Base-by-base conservation (phyloP, 1,140 invertebrate species). In the Adoxophyes honmai region DNA sequence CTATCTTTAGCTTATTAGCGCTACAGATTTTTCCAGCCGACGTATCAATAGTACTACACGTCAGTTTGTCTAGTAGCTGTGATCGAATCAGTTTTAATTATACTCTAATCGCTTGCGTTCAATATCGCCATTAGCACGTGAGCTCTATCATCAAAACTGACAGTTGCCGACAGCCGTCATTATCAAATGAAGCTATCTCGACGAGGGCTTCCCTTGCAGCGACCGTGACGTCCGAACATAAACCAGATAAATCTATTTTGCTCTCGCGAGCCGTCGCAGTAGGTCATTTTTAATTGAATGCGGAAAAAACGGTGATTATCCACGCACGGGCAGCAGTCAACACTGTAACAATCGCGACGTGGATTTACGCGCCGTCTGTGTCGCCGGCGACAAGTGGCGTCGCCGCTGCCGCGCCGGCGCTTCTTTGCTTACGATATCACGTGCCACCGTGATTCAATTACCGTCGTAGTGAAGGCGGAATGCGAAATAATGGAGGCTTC, bases 261-360 rank as follows among this genome's bases (percentile, higher is more conserved):
- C 74, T 79, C 53, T 55, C 68, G 55, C 59, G 54, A 42, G 9
- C 65, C 48, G 36, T 63, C 65, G 53, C 71, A 85, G 75, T 87
- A 71, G 84, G 84, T 85, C 84, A 85, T 64, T 80, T 82, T 81
- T 87, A 87, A 87, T 84, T 87, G 81, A 85, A 84, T 75, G 68
- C 75, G 54, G 72, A 74, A 78, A 79, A 81, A 84, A 81, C 73
- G 72, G 69, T 70, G 72, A 81, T 81, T 81, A 79, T 85, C 80
- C 75, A 87, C 84, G 81, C 81, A 84, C 79, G 78, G 69, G 61
- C 34, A 21, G 28, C 68, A 15, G 18, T 34, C 51, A 11, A 53
- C 52, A 15, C 18, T 7, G 13, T n/a, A 69, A 74, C 71, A 79
- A 79, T 78, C n/a, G 60, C 57, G 61, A 75, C 79, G 74, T 68